Conservation (phyloP, 2,888 invertebrate species). For the Watsonalla cultraria region DNA sequence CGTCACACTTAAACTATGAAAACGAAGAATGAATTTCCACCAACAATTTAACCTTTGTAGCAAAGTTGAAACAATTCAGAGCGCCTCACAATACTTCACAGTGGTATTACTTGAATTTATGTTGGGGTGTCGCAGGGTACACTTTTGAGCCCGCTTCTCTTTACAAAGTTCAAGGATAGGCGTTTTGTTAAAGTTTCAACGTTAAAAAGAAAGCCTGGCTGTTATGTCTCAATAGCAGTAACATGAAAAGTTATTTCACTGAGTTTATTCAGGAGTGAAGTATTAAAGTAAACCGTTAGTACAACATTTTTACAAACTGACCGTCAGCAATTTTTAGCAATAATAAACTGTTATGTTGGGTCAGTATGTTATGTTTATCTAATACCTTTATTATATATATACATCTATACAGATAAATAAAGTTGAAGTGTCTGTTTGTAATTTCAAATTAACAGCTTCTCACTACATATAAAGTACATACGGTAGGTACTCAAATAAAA, state of each 20-base stretch:
- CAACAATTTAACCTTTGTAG: slow-evolving; percentile 1
- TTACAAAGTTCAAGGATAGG: slow-evolving; percentile 19
- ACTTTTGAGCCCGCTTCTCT: slow-evolving; percentile 17
- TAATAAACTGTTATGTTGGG: no score
- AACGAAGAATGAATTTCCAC: slow-evolving; percentile 1
- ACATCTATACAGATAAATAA: no score
- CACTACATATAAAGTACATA: no score
- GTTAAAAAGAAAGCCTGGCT: slow-evolving; percentile 42
- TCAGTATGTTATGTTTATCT: no score
- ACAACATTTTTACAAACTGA: neutral
- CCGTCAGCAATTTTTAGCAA: no score
- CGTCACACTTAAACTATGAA: neutral
- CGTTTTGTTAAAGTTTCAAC: slow-evolving; percentile 33
- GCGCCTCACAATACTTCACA: slow-evolving; percentile 1
- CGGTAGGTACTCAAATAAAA: no score
- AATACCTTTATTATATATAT: no score
- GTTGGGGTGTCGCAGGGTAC: slow-evolving; percentile 11
- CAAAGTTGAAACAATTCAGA: slow-evolving; percentile 3
- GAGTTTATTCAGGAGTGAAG: slow-evolving; percentile 32
- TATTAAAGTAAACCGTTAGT: slow-evolving; percentile 49
- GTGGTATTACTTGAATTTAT: slow-evolving; percentile 4
- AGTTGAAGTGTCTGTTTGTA: no score
- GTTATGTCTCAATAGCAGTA: slow-evolving; percentile 40
- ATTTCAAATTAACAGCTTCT: no score
- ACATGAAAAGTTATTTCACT: slow-evolving; percentile 26